A percentile compares a stretch with the other conserved stretches of the same genome.
phyloP scores from a whole-genome alignment of 2,888 invertebrate species.

The Chymomyza caudatula region DNA sequence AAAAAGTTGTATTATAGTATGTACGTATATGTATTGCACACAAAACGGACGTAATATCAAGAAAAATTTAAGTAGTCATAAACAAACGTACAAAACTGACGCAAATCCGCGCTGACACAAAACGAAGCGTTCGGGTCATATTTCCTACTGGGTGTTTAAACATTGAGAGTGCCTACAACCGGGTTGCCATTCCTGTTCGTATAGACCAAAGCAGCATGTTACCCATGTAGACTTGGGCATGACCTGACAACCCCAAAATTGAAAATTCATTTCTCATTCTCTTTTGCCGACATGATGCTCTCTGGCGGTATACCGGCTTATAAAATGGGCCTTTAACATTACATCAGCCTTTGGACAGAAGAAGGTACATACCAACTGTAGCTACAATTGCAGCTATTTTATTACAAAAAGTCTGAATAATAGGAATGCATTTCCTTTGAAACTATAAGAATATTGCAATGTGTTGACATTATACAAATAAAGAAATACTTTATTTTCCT shows the following conservation, averaged over 20 bases:
- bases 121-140: too few species aligned
- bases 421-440: background rate
- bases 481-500: background rate
- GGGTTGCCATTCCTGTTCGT: constrained; percentile 32
- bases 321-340: constrained; percentile 25
- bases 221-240: background rate
- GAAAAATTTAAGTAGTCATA: too few species aligned
- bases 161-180: constrained; percentile 17
- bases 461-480: background rate
- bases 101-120: too few species aligned
- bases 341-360: constrained; percentile 37
- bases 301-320: constrained; percentile 20
- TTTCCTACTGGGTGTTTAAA: too few species aligned
- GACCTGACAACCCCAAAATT: constrained; percentile 34
- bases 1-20: too few species aligned
- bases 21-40: too few species aligned
- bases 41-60: too few species aligned
- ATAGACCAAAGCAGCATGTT: background rate
- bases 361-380: background rate
- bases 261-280: constrained; percentile 10
- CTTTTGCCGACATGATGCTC: background rate
- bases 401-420: background rate
- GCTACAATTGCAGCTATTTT: background rate
- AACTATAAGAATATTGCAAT: background rate
- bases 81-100: too few species aligned